These are phyloP conservation scores for Perca schrenkii DNA, from an alignment of 2,113 vertebrate genomes.

Conservation along the genomic window DNA sequence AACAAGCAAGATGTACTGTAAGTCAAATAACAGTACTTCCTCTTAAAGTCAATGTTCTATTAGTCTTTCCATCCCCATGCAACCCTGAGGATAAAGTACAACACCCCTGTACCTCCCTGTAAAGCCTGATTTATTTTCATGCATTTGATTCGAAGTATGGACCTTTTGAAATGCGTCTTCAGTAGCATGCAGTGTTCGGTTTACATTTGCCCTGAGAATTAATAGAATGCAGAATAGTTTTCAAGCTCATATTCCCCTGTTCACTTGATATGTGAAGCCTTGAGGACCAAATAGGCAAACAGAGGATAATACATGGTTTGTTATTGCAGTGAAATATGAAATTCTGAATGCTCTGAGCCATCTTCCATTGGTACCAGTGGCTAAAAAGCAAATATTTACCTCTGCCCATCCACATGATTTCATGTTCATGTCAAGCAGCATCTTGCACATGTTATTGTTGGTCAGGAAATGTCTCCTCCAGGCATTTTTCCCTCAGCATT, in stretches of 20 bases:
- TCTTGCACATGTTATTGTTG: neutral
- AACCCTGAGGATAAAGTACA: neutral
- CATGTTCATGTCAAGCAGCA: neutral
- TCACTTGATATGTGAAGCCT: neutral
- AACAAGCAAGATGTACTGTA: neutral
- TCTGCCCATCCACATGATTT: no score
- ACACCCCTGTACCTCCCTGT: neutral
- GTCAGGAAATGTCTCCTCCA: neutral
- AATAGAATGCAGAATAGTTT: neutral
- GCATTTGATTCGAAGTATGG: neutral
- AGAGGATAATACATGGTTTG: neutral
- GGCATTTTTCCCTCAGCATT: neutral
- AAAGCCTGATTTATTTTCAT: neutral
- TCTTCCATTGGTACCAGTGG: neutral
- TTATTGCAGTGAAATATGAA: neutral
- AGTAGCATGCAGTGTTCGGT: neutral
- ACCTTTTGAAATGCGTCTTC: conserved; percentile 5
- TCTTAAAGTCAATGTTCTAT: neutral
- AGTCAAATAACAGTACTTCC: neutral
- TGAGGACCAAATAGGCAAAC: neutral
- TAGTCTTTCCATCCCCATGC: neutral
- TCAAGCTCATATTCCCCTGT: neutral
- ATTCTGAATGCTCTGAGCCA: neutral
- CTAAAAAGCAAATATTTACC: neutral
- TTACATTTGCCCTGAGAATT: neutral